phyloP scores from a whole-genome alignment of 2,113 vertebrate species.

The Hyaena hyaena region DNA sequence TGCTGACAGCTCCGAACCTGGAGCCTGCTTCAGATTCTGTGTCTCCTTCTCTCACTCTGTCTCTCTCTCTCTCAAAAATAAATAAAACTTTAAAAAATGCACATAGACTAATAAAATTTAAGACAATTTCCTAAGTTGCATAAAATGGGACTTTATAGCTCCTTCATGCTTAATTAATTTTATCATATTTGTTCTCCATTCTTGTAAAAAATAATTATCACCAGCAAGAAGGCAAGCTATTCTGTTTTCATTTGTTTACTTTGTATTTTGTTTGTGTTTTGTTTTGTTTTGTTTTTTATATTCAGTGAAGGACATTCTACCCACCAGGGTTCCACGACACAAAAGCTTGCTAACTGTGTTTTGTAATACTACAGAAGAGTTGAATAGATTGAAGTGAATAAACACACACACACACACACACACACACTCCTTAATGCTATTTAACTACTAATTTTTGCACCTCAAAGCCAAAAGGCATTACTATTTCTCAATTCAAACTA shows the following conservation, averaged over 20 bases:
- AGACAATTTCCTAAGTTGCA: not conserved
- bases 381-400: not conserved
- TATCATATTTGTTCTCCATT: not conserved
- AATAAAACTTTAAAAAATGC: too few relatives aligned
- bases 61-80: too few relatives aligned
- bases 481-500: conserved; percentile 43
- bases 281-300: not conserved
- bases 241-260: conserved; percentile 15
- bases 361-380: not conserved
- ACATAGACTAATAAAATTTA: not conserved
- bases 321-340: not conserved
- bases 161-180: not conserved
- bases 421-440: not conserved
- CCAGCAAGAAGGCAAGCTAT: not conserved
- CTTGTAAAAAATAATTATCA: not conserved
- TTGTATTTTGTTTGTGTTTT: not conserved
- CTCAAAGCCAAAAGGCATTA: not conserved
- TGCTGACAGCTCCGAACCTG: too few relatives aligned
- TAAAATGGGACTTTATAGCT: not conserved
- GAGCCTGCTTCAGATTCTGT: too few relatives aligned
- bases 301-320: not conserved
- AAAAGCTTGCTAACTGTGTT: not conserved
- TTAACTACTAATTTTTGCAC: not conserved
- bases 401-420: not conserved
- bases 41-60: too few relatives aligned